Evolutionary conservation across 2,113 vertebrate genomes (phyloP).

Genomic region (Chloropsis cyanopogon): DNA sequence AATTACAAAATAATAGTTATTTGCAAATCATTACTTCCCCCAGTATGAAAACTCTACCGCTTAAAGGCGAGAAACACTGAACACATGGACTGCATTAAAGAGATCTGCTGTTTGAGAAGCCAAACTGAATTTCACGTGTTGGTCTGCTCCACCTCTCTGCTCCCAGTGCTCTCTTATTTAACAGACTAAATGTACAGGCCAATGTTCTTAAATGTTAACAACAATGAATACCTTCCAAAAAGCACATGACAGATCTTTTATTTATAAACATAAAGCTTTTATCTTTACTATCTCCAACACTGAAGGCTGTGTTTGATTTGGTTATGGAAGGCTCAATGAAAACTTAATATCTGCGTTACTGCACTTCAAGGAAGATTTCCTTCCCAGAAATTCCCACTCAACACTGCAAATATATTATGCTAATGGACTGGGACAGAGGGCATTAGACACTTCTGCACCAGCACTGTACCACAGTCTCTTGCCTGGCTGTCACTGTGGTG

Average conservation of each 20-base stretch:
- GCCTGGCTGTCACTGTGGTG: neutral
- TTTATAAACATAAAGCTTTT: slow-evolving; percentile 31
- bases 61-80: slow-evolving; percentile 22
- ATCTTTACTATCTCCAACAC: slow-evolving; percentile 8
- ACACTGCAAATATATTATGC: neutral
- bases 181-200: neutral
- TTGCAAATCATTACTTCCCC: slow-evolving; percentile 23
- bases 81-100: slow-evolving; percentile 57
- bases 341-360: neutral
- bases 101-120: slow-evolving; percentile 9
- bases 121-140: slow-evolving; percentile 40
- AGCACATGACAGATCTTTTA: neutral
- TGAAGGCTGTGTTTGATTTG: neutral
- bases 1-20: neutral
- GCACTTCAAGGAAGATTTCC: neutral
- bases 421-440: neutral
- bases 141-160: slow-evolving; percentile 15
- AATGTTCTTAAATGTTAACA: slow-evolving; percentile 36
- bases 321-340: neutral
- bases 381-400: neutral
- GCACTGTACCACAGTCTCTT: neutral
- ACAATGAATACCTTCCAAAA: slow-evolving; percentile 26
- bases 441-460: neutral
- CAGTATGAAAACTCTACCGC: slow-evolving; percentile 43
- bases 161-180: slow-evolving; percentile 34